phyloP scores from a whole-genome alignment of 2,113 vertebrate genomes.

The Picathartes gymnocephalus region DNA sequence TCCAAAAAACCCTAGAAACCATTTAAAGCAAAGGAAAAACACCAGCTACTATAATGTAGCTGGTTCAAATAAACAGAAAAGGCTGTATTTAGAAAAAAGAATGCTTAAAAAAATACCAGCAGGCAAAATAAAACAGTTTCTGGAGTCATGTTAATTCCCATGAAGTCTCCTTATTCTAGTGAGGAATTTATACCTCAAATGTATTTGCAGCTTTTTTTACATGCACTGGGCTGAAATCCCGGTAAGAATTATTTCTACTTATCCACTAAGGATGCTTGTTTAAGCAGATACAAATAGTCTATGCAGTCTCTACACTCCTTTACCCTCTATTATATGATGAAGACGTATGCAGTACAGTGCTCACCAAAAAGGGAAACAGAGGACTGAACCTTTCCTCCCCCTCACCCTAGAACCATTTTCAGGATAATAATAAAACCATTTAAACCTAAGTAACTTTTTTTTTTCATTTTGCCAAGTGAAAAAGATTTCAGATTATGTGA shows the following conservation, averaged over 20 bases:
- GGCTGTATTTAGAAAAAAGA: not conserved
- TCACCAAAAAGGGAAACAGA: not conserved
- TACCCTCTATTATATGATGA: not conserved
- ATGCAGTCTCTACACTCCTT: not conserved
- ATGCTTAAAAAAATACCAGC: not conserved
- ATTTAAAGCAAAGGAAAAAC: not conserved
- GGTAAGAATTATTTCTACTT: not conserved
- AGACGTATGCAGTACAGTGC: not conserved
- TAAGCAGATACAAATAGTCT: not conserved
- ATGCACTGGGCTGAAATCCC: not conserved
- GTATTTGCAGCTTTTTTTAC: not conserved
- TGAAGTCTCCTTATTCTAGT: not conserved
- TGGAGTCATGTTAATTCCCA: not conserved
- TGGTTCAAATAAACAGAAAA: not conserved
- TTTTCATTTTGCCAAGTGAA: not conserved
- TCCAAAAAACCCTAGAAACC: not conserved
- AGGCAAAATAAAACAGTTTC: not conserved
- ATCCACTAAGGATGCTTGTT: not conserved
- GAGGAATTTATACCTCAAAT: not conserved
- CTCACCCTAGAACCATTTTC: not conserved
- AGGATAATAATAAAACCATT: not conserved
- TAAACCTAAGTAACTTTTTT: not conserved
- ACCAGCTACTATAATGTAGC: not conserved
- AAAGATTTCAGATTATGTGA: not conserved
- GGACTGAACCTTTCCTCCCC: not conserved